These are phyloP conservation scores for Chaetura pelagica DNA, from an alignment of 2,113 vertebrate genomes.

Conservation along the genomic window DNA sequence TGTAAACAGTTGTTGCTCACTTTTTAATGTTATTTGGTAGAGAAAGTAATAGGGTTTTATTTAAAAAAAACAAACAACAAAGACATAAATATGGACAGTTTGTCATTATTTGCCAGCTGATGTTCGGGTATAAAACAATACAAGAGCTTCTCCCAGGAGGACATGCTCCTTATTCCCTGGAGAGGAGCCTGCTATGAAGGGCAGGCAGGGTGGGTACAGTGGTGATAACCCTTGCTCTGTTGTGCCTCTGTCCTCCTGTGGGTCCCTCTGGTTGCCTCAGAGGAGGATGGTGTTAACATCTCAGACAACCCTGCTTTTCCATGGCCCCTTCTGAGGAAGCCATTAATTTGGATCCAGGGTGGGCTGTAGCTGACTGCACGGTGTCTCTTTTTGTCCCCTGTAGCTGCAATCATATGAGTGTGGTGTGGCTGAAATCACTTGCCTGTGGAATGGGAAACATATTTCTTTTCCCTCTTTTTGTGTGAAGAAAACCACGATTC, in stretches of 20 bases:
- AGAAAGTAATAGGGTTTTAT: neutral
- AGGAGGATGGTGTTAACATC: neutral
- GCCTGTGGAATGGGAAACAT: neutral
- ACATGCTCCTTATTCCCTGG: fast-evolving
- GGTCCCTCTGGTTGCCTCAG: neutral
- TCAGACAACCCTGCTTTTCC: neutral
- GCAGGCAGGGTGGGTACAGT: neutral
- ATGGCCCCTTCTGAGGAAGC: neutral
- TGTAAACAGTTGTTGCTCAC: neutral
- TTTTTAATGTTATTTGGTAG: neutral
- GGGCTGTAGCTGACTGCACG: neutral
- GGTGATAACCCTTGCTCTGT: fast-evolving
- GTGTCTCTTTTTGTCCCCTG: neutral
- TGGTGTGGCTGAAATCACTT: neutral
- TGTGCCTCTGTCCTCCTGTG: neutral
- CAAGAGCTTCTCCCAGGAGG: neutral
- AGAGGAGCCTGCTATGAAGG: neutral
- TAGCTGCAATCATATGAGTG: neutral
- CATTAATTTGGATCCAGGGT: neutral
- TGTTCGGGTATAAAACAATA: neutral
- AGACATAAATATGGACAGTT: neutral
- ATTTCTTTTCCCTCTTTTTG: neutral
- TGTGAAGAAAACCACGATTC: neutral
- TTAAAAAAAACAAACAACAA: neutral
- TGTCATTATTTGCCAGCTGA: neutral